Base-by-base conservation (phyloP, 2,888 invertebrate species). In the Brenthis daphne region DNA sequence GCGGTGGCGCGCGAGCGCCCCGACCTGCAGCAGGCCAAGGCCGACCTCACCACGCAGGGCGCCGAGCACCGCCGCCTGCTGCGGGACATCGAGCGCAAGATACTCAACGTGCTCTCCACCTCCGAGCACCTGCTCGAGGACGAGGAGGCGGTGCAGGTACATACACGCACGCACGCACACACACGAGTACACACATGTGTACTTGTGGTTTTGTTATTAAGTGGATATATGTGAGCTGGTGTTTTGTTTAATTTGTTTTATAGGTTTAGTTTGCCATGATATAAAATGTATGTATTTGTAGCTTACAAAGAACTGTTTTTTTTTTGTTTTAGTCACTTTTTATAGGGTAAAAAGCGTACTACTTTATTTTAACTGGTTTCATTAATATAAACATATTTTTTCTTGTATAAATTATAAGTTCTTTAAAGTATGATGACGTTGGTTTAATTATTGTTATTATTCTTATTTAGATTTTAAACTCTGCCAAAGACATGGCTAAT, bases 1-100 rank as follows among this genome's bases (percentile, higher is more conserved):
- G 98, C 98, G 0, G 98, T 98, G 1, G 98, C 98, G 0, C 95
- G 97, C 73, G 98, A 99, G 85, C 89, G 98, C 65, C 98, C 98
- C 0, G 98, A 98, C 83, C 89, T 98, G 78, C 98, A 98, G 84
- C 96, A 97, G 53, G 98, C 98, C 78, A 98, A 98, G 83, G 96
- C 97, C 79, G 95, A 96, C 72, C 90, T 98, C 14, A 98, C 98
- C 73, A 93, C 98, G 0, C 98, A 98, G 85, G 95, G 97, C 2
- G 98, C 98, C 0, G 96, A 96, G 77, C 97, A 97, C 81, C 95
- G 96, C 78, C 95, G 96, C 57, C 93, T 96, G 71, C 82, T 97
- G 69, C 97, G 98, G 80, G 98, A 98, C 76, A 97, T 98, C 51
- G 98, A 99, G 86, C 96, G 96, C 86, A 97, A 98, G 86, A 99